phyloP scores from a whole-genome alignment of 2,888 invertebrate genomes.

The Schizotus pectinicornis region DNA sequence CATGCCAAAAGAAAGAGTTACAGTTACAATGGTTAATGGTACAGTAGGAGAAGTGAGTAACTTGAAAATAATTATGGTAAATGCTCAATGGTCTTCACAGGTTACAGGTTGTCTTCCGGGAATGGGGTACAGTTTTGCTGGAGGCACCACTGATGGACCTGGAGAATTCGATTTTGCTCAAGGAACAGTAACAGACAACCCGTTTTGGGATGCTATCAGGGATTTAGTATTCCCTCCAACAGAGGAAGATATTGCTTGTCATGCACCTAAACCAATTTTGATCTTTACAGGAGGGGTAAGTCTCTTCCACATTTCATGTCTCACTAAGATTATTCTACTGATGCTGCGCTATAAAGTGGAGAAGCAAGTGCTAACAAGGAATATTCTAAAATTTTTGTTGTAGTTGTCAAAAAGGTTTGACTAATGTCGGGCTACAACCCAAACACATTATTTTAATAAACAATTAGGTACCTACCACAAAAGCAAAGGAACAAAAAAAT shows the following conservation, averaged over 20 bases:
- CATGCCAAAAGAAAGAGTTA: slow-evolving; percentile 75
- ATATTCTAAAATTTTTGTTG: too few species aligned
- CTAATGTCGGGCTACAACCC: too few species aligned
- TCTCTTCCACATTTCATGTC: slow-evolving; percentile 15
- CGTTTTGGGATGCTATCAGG: slow-evolving; percentile 84
- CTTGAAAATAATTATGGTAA: neutral
- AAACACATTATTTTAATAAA: too few species aligned
- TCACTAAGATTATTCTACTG: too few species aligned
- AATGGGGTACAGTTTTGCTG: slow-evolving; percentile 95
- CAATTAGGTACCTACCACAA: too few species aligned
- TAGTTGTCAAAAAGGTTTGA: too few species aligned
- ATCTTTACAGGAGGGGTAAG: slow-evolving; percentile 85
- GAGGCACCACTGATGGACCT: slow-evolving; percentile 89
- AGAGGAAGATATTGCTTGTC: slow-evolving; percentile 74
- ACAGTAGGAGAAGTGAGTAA: slow-evolving; percentile 62
- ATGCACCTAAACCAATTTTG: slow-evolving; percentile 87
- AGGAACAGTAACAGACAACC: slow-evolving; percentile 78
- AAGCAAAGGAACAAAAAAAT: too few species aligned
- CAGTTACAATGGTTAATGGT: slow-evolving; percentile 64
- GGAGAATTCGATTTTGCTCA: slow-evolving; percentile 85
- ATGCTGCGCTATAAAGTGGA: too few species aligned
- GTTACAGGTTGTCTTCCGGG: slow-evolving; percentile 84
- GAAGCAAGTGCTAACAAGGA: too few species aligned
- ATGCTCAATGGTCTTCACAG: slow-evolving; percentile 45
- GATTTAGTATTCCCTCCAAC: slow-evolving; percentile 80